A percentile compares a stretch with the other conserved stretches of the same genome.
Evolutionary conservation across 2,888 invertebrate genomes (phyloP).

Genomic region (Agrotis clavis): DNA sequence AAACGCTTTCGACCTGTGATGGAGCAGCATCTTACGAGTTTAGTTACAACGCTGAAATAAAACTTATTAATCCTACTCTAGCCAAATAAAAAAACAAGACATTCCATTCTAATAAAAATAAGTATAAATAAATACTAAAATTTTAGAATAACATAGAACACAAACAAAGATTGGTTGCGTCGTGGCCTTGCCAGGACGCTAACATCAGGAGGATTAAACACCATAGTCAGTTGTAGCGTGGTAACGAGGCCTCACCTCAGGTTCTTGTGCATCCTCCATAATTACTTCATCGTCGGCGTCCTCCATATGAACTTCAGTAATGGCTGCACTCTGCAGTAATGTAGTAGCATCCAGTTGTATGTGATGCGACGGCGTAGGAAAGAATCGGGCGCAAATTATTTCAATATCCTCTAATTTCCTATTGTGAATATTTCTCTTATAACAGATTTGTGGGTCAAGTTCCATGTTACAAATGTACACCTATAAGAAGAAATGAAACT

Average conservation of each 20-base stretch:
- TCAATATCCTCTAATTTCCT: conserved; percentile 95
- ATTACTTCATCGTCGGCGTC: conserved; percentile 90
- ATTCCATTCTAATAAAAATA: conserved; percentile 51
- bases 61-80: conserved; percentile 85
- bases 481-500: conserved; percentile 85
- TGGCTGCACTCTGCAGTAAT: conserved; percentile 95
- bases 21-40: conserved; percentile 84
- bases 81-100: conserved; percentile 51
- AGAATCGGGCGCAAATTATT: conserved; percentile 93
- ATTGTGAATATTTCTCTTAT: conserved; percentile 96
- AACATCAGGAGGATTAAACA: conserved; percentile 51
- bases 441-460: conserved; percentile 94
- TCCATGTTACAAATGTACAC: conserved; percentile 98
- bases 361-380: conserved; percentile 95
- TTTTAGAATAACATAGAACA: conserved; percentile 50
- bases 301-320: conserved; percentile 97
- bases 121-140: conserved; percentile 46
- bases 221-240: conserved; percentile 46
- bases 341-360: conserved; percentile 95
- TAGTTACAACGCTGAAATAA: conserved; percentile 89
- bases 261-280: conserved; percentile 83
- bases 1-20: conserved; percentile 88
- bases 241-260: conserved; percentile 84
- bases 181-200: conserved; percentile 28
- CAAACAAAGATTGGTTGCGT: conserved; percentile 34